Evolutionary conservation across 2,888 invertebrate species (phyloP).

Genomic region (Crematogaster levior): DNA sequence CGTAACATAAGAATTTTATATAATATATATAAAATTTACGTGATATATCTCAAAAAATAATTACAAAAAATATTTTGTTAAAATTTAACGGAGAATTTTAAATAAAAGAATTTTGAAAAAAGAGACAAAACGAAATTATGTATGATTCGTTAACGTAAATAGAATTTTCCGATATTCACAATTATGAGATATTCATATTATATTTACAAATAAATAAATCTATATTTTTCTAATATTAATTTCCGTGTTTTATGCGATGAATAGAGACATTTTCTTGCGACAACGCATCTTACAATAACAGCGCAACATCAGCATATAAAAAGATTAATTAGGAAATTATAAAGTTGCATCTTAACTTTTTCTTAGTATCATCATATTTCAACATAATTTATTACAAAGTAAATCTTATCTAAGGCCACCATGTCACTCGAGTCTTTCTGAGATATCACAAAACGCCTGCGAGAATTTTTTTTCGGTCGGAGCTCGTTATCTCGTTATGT

Average conservation of each 20-base stretch:
- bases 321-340: slow-evolving; percentile 23
- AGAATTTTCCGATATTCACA: not conserved
- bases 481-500: slow-evolving; percentile 26
- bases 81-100: not conserved
- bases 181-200: not conserved
- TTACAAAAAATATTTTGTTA: not conserved
- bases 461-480: slow-evolving; percentile 23
- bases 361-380: not conserved
- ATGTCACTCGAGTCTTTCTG: not conserved
- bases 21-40: not conserved
- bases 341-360: slow-evolving; percentile 4
- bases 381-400: slow-evolving; percentile 22
- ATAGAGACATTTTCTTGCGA: not conserved
- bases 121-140: not conserved
- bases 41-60: not conserved
- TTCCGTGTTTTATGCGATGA: not conserved
- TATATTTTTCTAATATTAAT: not conserved
- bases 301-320: not conserved
- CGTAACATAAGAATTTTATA: not conserved
- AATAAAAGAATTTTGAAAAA: not conserved
- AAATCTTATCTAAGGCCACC: slow-evolving; percentile 11
- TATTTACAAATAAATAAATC: slow-evolving; percentile 40
- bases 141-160: not conserved
- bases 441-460: not conserved
- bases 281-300: not conserved